A percentile compares a stretch with the other conserved stretches of the same genome.
Conservation (phyloP, 1,140 invertebrate genomes). For the Helicoverpa zea region DNA sequence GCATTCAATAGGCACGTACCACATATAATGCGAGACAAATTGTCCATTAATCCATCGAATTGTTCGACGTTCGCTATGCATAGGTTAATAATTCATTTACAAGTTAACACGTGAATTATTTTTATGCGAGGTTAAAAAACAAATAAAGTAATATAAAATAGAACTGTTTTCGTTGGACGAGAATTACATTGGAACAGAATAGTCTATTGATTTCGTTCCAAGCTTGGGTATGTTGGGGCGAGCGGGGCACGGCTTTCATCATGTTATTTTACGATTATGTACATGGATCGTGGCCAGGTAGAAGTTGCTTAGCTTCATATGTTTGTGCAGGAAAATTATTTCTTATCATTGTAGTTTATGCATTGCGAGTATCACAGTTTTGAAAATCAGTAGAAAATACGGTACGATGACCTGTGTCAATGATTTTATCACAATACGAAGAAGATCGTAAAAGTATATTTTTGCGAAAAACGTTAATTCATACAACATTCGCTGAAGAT, state of each 20-base stretch:
- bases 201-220: constrained; percentile 26
- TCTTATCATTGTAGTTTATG: neutral
- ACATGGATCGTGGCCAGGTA: neutral
- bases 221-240: constrained; percentile 11
- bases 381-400: constrained; percentile 16
- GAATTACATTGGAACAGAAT: constrained; percentile 11
- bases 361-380: too few relatives aligned
- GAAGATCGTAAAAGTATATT: constrained; percentile 55
- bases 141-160: constrained; percentile 21
- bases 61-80: constrained; percentile 2
- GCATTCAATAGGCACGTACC: constrained; percentile 52
- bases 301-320: neutral
- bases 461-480: constrained; percentile 46
- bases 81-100: constrained; percentile 4
- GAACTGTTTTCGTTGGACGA: constrained; percentile 12
- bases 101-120: neutral
- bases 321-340: neutral
- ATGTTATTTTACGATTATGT: constrained; percentile 38
- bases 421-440: constrained; percentile 61
- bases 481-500: constrained; percentile 30
- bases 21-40: constrained; percentile 43
- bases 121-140: constrained; percentile 17
- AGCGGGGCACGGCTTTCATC: constrained; percentile 21
- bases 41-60: constrained; percentile 39
- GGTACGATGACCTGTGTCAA: constrained; percentile 53